A percentile compares a stretch with the other conserved stretches of the same genome.
Conservation (phyloP, 2,797 vertebrate species). For the Petrocephalus schoutedeni region DNA sequence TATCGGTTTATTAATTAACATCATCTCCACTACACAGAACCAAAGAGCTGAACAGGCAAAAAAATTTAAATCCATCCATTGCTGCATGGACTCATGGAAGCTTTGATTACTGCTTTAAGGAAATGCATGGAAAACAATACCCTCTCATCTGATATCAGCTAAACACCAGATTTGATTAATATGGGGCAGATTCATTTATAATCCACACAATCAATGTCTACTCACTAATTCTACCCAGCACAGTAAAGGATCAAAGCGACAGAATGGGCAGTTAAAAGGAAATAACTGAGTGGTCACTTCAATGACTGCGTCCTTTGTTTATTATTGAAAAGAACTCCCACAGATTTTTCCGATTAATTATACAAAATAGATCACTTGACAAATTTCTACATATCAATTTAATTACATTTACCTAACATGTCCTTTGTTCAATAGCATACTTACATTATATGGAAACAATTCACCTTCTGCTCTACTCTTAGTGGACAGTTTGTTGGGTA, state of each 20-base stretch:
- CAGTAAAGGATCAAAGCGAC: neutral
- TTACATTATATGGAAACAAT: neutral
- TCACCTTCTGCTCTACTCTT: neutral
- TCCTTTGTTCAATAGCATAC: neutral
- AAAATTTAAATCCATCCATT: neutral
- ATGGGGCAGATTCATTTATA: neutral
- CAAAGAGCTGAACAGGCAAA: neutral
- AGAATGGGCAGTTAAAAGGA: neutral
- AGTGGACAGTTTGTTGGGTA: neutral
- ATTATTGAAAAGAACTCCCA: neutral
- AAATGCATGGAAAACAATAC: neutral
- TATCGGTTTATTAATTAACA: neutral
- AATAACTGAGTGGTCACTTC: neutral
- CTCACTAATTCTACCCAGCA: neutral
- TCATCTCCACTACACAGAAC: neutral
- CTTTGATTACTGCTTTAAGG: neutral
- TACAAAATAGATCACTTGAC: neutral
- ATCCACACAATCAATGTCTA: neutral
- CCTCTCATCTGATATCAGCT: neutral
- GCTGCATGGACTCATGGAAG: neutral
- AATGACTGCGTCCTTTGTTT: neutral
- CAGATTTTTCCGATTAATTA: neutral
- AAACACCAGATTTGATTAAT: neutral
- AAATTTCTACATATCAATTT: neutral
- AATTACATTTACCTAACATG: neutral